Evolutionary conservation across 1,140 invertebrate species (phyloP).

Genomic region (Nephila pilipes): DNA sequence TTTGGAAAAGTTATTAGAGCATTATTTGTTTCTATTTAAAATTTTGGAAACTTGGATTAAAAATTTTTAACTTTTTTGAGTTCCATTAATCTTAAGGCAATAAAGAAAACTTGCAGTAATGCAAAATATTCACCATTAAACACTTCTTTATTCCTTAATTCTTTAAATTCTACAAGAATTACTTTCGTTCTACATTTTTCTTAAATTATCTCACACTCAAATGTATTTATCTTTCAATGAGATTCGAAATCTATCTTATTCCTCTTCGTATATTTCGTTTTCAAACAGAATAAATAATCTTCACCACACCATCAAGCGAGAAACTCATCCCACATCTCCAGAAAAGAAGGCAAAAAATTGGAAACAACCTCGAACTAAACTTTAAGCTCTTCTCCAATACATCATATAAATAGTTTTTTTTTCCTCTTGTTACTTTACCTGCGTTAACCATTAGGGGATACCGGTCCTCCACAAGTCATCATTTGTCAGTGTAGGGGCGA

Average conservation of each 20-base stretch:
- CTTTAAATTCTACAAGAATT: too few species aligned
- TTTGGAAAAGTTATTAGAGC: too few species aligned
- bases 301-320: not conserved
- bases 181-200: too few species aligned
- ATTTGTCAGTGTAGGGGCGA: slow-evolving; percentile 35
- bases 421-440: slow-evolving; percentile 32
- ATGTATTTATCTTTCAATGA: not conserved
- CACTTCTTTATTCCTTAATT: too few species aligned
- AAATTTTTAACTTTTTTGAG: too few species aligned
- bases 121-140: too few species aligned
- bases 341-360: not conserved
- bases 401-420: not conserved
- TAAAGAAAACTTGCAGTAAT: too few species aligned
- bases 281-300: not conserved
- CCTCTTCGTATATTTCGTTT: not conserved
- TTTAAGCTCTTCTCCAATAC: slow-evolving; percentile 1
- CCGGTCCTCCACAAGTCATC: slow-evolving; percentile 41
- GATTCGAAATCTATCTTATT: not conserved
- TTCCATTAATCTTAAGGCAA: too few species aligned
- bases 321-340: not conserved
- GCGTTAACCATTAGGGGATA: slow-evolving; percentile 14
- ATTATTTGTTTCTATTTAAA: too few species aligned
- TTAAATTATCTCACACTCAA: not conserved
- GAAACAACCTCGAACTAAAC: not conserved
- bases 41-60: too few species aligned